phyloP scores from a whole-genome alignment of 53 echinoderm and acorn worm genomes.

The Paracentrotus lividus region DNA sequence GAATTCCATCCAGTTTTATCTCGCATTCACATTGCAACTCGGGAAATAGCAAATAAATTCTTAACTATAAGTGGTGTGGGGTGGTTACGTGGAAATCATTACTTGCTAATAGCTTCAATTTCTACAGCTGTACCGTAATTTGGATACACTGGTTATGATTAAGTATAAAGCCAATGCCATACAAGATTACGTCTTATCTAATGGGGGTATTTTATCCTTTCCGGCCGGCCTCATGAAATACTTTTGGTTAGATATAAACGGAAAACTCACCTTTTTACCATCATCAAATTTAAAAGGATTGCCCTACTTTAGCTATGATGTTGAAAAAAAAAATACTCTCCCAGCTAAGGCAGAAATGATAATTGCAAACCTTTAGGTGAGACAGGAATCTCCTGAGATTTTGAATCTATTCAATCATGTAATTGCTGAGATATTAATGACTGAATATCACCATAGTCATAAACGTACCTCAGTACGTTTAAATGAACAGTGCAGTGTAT shows the following conservation, averaged over 20 bases:
- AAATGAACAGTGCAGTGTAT: neutral
- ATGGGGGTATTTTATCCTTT: neutral
- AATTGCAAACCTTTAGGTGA: too few relatives aligned
- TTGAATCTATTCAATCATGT: too few relatives aligned
- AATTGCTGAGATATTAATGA: too few relatives aligned
- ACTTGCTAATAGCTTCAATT: neutral
- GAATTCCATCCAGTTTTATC: conserved; percentile 1
- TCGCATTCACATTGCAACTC: neutral
- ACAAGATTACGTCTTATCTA: neutral
- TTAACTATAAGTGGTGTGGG: neutral
- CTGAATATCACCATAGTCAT: neutral
- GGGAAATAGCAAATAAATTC: conserved; percentile 25
- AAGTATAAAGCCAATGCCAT: neutral
- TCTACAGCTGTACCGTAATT: neutral
- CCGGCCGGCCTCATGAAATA: too few relatives aligned
- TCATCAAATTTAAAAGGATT: too few relatives aligned
- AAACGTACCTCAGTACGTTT: neutral
- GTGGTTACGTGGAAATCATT: neutral
- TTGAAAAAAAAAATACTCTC: too few relatives aligned
- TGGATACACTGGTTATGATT: neutral
- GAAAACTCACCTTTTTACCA: too few relatives aligned
- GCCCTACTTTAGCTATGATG: too few relatives aligned
- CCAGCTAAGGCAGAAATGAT: too few relatives aligned
- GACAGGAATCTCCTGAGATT: too few relatives aligned
- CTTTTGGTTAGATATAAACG: too few relatives aligned